Conservation (phyloP, 2,113 vertebrate genomes). For the Antechinus flavipes region DNA sequence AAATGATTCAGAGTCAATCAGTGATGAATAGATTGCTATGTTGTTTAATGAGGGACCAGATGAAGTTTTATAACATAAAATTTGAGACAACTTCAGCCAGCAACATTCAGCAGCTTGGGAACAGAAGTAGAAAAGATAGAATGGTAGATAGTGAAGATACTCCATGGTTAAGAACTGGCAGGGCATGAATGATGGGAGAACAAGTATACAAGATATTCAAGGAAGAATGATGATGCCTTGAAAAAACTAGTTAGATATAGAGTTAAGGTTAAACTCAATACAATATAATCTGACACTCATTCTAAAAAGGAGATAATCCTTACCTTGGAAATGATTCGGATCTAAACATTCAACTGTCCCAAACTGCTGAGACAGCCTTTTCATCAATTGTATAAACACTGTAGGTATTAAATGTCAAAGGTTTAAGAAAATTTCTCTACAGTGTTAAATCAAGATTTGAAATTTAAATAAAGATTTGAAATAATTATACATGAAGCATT, state of each 20-base stretch:
- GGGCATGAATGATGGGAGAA: neutral
- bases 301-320: neutral
- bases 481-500: constrained; percentile 71
- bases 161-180: neutral
- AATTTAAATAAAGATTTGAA: constrained; percentile 43
- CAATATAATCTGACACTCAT: neutral
- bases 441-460: constrained; percentile 66
- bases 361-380: constrained; percentile 78
- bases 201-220: neutral
- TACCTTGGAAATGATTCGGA: constrained; percentile 70
- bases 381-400: constrained; percentile 75
- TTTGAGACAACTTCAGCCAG: neutral
- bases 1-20: neutral
- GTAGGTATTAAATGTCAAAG: neutral
- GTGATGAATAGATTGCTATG: neutral
- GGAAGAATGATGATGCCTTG: neutral
- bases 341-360: constrained; percentile 53
- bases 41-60: neutral
- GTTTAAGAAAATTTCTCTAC: constrained; percentile 61
- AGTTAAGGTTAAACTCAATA: neutral
- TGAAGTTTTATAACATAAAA: neutral
- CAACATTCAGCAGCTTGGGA: neutral
- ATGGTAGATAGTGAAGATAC: neutral
- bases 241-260: neutral
- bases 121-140: neutral